A percentile compares a stretch with the other conserved stretches of the same genome.
phyloP scores from a whole-genome alignment of 2,797 vertebrate genomes.

The Sus cebifrons region DNA sequence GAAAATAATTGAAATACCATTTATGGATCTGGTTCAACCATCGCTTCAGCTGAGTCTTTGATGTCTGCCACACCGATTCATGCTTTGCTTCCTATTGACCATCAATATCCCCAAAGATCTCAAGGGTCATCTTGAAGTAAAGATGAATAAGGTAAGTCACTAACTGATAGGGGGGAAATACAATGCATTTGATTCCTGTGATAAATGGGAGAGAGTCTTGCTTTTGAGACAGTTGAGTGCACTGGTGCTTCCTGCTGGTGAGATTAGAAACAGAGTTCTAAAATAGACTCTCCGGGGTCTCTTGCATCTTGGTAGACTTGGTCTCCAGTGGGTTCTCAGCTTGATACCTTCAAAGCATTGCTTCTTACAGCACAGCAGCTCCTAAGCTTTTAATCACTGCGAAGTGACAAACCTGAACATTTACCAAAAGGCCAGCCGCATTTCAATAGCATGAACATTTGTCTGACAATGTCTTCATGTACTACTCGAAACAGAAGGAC shows the following conservation, averaged over 20 bases:
- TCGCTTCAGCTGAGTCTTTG: not conserved
- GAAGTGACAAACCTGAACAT: not conserved
- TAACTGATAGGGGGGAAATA: not conserved
- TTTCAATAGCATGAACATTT: not conserved
- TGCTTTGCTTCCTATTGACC: not conserved
- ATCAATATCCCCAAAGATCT: not conserved
- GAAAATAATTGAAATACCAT: not conserved
- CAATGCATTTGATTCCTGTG: not conserved
- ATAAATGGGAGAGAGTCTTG: not conserved
- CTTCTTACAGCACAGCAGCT: rapidly evolving
- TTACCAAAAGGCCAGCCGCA: not conserved
- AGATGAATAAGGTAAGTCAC: not conserved
- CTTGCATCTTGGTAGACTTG: not conserved
- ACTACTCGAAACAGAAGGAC: not conserved
- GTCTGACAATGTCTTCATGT: not conserved
- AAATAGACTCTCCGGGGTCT: not conserved
- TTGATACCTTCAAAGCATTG: constrained; percentile 31
- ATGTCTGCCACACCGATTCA: constrained; percentile 6
- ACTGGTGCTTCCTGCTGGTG: not conserved
- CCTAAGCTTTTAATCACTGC: constrained; percentile 47
- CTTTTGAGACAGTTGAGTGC: not conserved
- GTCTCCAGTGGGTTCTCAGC: not conserved
- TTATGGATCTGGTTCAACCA: not conserved
- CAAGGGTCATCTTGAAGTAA: not conserved
- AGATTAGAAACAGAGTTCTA: not conserved